Conservation (phyloP, 2,113 vertebrate species). For the Stigmatopora nigra region DNA sequence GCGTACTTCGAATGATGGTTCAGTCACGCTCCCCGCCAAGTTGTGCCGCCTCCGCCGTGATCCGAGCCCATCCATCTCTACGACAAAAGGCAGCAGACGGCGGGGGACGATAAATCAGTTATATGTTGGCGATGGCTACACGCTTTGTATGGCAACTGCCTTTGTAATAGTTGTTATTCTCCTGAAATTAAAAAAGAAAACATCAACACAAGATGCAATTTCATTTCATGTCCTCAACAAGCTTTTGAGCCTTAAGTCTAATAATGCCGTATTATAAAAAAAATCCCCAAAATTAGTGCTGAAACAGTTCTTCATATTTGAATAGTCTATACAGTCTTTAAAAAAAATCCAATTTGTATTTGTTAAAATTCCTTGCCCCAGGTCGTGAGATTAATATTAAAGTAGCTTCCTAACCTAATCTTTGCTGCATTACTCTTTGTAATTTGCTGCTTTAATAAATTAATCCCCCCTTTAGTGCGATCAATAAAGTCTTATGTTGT, state of each 20-base stretch:
- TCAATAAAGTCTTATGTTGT: constrained; percentile 1
- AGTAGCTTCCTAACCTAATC: not conserved
- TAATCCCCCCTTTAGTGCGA: not conserved
- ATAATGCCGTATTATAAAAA: no score
- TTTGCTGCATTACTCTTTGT: not conserved
- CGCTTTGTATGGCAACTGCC: constrained; percentile 6
- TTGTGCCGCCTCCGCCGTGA: constrained; percentile 32
- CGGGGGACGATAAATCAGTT: constrained; percentile 21
- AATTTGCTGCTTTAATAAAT: constrained; percentile 4
- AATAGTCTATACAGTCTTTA: not conserved
- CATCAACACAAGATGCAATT: no score
- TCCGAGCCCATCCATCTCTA: constrained; percentile 49
- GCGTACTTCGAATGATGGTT: constrained; percentile 48
- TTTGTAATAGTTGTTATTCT: constrained; percentile 7
- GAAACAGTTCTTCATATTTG: no score
- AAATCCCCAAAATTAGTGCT: no score
- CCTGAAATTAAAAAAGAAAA: no score
- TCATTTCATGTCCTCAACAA: no score
- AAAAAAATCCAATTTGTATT: not conserved
- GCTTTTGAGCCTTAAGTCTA: no score
- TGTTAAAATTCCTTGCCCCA: not conserved
- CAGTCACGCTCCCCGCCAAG: constrained; percentile 26
- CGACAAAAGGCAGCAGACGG: constrained; percentile 7
- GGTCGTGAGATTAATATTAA: not conserved
- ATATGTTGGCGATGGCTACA: constrained; percentile 12